These are phyloP conservation scores for Brachyptera risi DNA, from an alignment of 2,888 invertebrate species.

Conservation along the genomic window DNA sequence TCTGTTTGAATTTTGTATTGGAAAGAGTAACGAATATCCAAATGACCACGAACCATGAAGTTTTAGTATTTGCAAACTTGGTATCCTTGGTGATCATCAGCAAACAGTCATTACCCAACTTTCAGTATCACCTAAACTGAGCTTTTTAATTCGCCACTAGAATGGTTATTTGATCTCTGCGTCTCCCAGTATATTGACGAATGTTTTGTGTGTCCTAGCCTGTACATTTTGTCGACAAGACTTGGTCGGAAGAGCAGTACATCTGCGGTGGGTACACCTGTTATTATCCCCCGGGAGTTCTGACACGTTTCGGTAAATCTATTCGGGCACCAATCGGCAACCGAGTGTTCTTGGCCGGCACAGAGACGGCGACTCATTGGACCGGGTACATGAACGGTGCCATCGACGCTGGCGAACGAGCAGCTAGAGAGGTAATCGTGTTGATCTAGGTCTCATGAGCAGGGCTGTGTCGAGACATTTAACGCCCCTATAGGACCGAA, in stretches of 20 bases:
- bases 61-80: too few species aligned
- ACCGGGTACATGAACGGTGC: slow-evolving; percentile 43
- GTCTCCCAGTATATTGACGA: background rate
- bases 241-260: slow-evolving; percentile 45
- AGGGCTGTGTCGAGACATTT: too few species aligned
- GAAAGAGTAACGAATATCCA: too few species aligned
- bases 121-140: too few species aligned
- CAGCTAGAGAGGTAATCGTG: slow-evolving; percentile 38
- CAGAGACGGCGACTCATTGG: slow-evolving; percentile 42
- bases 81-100: background rate
- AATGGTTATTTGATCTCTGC: background rate
- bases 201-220: slow-evolving; percentile 31
- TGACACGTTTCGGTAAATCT: slow-evolving; percentile 36
- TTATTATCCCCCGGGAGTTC: slow-evolving; percentile 42
- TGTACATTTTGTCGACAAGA: slow-evolving; percentile 43
- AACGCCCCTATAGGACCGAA: too few species aligned
- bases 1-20: too few species aligned
- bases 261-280: slow-evolving; percentile 45
- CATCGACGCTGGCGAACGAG: slow-evolving; percentile 40
- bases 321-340: slow-evolving; percentile 29
- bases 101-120: background rate
- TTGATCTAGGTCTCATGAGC: too few species aligned
- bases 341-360: slow-evolving; percentile 42
- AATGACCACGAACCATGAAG: too few species aligned
- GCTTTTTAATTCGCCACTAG: too few species aligned